A percentile compares a stretch with the other conserved stretches of the same genome.
phyloP scores from a whole-genome alignment of 1,140 invertebrate genomes.

The Dendrolimus kikuchii region DNA sequence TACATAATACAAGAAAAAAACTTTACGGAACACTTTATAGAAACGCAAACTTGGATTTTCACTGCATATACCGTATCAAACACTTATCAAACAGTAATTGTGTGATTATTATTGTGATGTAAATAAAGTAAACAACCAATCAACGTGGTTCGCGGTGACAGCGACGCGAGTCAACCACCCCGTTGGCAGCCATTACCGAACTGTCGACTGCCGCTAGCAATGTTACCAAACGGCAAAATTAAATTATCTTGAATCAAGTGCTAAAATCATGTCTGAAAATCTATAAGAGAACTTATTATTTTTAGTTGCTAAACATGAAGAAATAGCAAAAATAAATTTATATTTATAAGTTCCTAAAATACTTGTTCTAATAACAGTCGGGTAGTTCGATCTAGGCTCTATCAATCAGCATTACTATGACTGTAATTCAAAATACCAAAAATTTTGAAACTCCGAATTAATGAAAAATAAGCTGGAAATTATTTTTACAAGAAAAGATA shows the following conservation, averaged over 20 bases:
- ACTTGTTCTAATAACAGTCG: too few relatives aligned
- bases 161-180: conserved; percentile 38
- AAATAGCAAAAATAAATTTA: too few relatives aligned
- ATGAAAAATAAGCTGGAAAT: too few relatives aligned
- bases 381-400: too few relatives aligned
- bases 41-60: conserved; percentile 12
- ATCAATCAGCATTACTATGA: too few relatives aligned
- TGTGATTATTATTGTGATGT: conserved; percentile 40
- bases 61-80: conserved; percentile 25
- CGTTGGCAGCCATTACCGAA: conserved; percentile 64
- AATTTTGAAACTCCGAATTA: too few relatives aligned
- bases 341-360: too few relatives aligned
- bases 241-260: background rate
- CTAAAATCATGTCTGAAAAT: too few relatives aligned
- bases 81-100: conserved; percentile 39
- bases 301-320: too few relatives aligned
- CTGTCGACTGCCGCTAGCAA: conserved; percentile 26
- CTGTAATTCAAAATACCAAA: too few relatives aligned
- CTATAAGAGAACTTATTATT: too few relatives aligned
- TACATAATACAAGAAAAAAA: conserved; percentile 31
- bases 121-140: conserved; percentile 66
- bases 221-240: conserved; percentile 1
- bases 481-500: too few relatives aligned
- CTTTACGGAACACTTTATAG: conserved; percentile 16
- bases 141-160: conserved; percentile 30